Evolutionary conservation across 1,140 invertebrate genomes (phyloP).

Genomic region (Drosophila saltans): DNA sequence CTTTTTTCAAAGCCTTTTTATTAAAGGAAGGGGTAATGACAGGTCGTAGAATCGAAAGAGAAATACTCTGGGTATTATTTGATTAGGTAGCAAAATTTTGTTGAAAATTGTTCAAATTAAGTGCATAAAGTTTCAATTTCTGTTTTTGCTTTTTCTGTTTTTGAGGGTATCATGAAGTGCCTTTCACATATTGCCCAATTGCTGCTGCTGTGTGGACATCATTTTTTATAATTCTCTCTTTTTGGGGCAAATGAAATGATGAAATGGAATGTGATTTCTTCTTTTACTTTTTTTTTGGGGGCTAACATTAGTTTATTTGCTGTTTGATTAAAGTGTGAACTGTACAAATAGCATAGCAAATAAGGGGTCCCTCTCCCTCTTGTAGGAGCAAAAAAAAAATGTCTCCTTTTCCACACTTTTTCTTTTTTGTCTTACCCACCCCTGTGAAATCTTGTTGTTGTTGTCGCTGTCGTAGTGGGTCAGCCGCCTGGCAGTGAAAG

Average conservation of each 20-base stretch:
- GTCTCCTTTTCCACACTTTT: not conserved
- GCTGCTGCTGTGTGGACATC: no score
- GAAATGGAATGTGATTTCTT: slow-evolving; percentile 20
- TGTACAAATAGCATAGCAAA: slow-evolving; percentile 4
- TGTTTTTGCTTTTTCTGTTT: no score
- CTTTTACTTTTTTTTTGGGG: not conserved
- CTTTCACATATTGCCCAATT: no score
- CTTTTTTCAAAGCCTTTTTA: no score
- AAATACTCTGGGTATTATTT: no score
- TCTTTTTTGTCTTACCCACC: slow-evolving; percentile 44
- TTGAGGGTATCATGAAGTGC: no score
- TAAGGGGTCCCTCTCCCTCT: not conserved
- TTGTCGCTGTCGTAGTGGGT: slow-evolving; percentile 56
- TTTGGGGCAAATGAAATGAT: not conserved
- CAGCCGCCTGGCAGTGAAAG: slow-evolving; percentile 71
- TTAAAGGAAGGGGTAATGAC: no score
- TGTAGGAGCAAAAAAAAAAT: not conserved
- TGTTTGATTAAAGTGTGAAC: slow-evolving; percentile 11
- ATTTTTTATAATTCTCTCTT: no score
- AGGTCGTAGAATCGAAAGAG: no score
- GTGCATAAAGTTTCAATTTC: no score
- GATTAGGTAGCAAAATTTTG: no score
- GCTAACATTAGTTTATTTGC: slow-evolving; percentile 6
- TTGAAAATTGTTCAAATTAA: no score
- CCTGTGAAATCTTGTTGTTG: slow-evolving; percentile 50